These are phyloP conservation scores for Hoplodrina ambigua DNA, from an alignment of 2,888 invertebrate species.

Conservation along the genomic window DNA sequence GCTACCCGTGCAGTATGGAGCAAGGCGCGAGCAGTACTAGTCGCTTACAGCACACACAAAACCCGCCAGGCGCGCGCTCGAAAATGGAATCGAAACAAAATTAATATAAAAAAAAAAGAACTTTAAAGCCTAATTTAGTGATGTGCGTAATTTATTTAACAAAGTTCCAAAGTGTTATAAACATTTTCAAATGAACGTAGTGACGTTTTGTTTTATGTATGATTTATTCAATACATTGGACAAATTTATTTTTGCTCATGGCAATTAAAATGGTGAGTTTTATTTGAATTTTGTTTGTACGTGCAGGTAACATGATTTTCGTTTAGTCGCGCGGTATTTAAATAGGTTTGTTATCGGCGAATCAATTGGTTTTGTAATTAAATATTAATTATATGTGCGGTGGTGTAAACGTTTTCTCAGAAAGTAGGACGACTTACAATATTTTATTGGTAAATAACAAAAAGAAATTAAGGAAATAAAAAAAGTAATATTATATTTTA, in stretches of 20 bases:
- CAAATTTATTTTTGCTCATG: conserved; percentile 87
- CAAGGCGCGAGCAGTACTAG: conserved; percentile 72
- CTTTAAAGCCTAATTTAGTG: conserved; percentile 47
- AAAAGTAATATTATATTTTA: background rate
- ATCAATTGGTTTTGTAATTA: conserved; percentile 56
- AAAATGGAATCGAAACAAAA: conserved; percentile 66
- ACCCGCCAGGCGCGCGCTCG: conserved; percentile 63
- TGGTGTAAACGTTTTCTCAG: conserved; percentile 23
- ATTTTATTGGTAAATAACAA: background rate
- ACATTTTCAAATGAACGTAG: conserved; percentile 84
- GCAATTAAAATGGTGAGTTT: conserved; percentile 89
- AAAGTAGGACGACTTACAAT: conserved; percentile 12
- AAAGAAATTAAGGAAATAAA: background rate
- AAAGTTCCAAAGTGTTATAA: conserved; percentile 74
- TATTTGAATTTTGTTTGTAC: conserved; percentile 50
- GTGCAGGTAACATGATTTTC: background rate
- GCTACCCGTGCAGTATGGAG: conserved; percentile 73
- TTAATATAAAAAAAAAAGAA: conserved; percentile 49
- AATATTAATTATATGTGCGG: conserved; percentile 40
- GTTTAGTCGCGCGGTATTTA: conserved; percentile 29
- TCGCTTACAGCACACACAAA: conserved; percentile 69
- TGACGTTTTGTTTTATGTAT: conserved; percentile 88
- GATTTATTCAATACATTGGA: conserved; percentile 90
- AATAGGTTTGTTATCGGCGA: conserved; percentile 44
- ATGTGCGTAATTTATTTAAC: conserved; percentile 55